These are phyloP conservation scores for Mionectes olivaceus DNA, from an alignment of 2,797 vertebrate genomes.

Conservation along the genomic window DNA sequence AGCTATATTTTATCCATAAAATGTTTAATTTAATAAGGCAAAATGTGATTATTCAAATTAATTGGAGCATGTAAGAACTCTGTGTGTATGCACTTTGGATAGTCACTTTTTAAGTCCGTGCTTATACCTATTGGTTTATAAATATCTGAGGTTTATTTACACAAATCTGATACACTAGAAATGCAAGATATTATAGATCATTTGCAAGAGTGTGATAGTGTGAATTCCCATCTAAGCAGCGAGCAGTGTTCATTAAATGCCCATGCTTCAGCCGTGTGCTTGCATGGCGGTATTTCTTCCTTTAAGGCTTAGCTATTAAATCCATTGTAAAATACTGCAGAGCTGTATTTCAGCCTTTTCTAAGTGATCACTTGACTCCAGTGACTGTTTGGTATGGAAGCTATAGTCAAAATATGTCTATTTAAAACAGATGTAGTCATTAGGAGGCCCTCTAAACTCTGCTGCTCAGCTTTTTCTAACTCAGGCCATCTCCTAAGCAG, in stretches of 20 bases:
- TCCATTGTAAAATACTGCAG: constrained; percentile 34
- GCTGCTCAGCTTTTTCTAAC: not conserved
- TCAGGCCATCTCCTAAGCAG: not conserved
- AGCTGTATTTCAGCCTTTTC: constrained; percentile 34
- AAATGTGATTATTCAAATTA: constrained; percentile 67
- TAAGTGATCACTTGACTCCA: constrained; percentile 42
- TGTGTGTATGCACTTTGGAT: constrained; percentile 33
- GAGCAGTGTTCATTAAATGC: constrained; percentile 24
- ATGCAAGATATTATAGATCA: constrained; percentile 23
- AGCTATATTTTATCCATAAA: constrained; percentile 51
- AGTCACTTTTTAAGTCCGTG: constrained; percentile 50
- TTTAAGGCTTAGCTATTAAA: constrained; percentile 36
- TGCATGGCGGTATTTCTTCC: constrained; percentile 17
- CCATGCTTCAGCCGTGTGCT: not conserved
- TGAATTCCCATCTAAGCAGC: constrained; percentile 40
- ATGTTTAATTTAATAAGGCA: constrained; percentile 62
- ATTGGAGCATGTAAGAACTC: constrained; percentile 49
- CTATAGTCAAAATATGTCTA: constrained; percentile 25
- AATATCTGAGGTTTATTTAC: constrained; percentile 63
- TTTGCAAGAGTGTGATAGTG: constrained; percentile 37
- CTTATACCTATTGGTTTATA: constrained; percentile 55
- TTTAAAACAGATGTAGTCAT: constrained; percentile 55
- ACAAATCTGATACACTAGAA: constrained; percentile 54
- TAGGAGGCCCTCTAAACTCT: not conserved
- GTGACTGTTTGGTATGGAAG: constrained; percentile 10